Conservation (phyloP, 2,888 invertebrate species). For the Colostygia pectinataria region DNA sequence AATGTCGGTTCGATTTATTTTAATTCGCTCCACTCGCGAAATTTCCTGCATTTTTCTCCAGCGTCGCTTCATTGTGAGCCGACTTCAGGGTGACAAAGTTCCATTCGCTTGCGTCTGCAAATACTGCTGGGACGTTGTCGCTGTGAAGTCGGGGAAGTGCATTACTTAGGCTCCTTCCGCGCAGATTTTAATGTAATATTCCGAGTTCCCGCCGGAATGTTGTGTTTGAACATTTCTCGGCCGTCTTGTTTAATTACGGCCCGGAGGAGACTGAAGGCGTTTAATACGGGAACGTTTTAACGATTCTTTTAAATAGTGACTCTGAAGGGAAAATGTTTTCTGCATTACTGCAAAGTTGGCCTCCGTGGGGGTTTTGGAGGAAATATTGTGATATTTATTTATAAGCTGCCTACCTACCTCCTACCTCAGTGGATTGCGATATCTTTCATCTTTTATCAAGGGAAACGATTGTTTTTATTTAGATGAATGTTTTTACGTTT, state of each 20-base stretch:
- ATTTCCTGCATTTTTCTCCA: conserved; percentile 46
- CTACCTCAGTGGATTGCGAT: conserved; percentile 1
- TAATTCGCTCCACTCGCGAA: conserved; percentile 47
- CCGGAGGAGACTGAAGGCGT: conserved; percentile 32
- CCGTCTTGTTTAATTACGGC: conserved; percentile 46
- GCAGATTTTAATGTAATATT: conserved; percentile 57
- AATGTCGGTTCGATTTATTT: conserved; percentile 57
- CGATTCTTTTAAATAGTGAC: conserved; percentile 40
- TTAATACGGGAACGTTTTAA: conserved; percentile 42
- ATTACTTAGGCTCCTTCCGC: conserved; percentile 50
- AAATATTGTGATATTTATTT: conserved; percentile 8
- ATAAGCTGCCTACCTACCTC: neutral
- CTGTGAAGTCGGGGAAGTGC: conserved; percentile 46
- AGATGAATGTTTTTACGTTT: neutral
- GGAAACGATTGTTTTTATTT: neutral
- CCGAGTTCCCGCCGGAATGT: conserved; percentile 46
- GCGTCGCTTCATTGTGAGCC: conserved; percentile 46
- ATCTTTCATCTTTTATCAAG: neutral
- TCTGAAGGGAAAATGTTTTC: conserved; percentile 36
- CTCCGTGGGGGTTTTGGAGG: neutral
- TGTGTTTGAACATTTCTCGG: conserved; percentile 46
- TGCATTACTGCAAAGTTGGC: conserved; percentile 32
- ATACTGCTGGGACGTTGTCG: conserved; percentile 38
- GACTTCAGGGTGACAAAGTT: conserved; percentile 31
- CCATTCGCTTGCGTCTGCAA: conserved; percentile 23